phyloP scores from a whole-genome alignment of 2,888 invertebrate species.

The Chrysolina haemoptera region DNA sequence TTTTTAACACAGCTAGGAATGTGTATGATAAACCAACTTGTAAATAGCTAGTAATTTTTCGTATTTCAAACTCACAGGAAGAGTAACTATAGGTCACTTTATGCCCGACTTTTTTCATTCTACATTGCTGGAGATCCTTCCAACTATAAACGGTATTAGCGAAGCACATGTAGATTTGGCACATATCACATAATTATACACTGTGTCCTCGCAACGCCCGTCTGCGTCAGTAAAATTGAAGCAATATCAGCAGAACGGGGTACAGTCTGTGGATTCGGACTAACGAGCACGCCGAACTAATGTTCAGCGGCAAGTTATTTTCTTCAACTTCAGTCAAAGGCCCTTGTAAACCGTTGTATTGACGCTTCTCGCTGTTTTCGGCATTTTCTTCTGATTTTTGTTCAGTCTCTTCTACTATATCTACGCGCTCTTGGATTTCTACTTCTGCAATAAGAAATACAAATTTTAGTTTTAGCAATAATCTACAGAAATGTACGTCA shows the following conservation, averaged over 20 bases:
- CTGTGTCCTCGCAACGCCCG: slow-evolving; percentile 60
- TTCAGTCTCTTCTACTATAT: slow-evolving; percentile 70
- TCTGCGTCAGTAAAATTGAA: slow-evolving; percentile 63
- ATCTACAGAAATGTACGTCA: too few relatives aligned
- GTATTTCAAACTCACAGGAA: too few relatives aligned
- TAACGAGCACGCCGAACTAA: slow-evolving; percentile 53
- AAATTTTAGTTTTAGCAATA: background rate
- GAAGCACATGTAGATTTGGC: slow-evolving; percentile 69
- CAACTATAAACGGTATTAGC: slow-evolving; percentile 63
- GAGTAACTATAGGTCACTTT: background rate
- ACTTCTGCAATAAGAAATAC: slow-evolving; percentile 72
- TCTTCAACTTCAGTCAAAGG: slow-evolving; percentile 76
- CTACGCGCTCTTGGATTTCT: slow-evolving; percentile 74
- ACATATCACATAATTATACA: slow-evolving; percentile 65
- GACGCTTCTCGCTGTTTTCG: slow-evolving; percentile 62
- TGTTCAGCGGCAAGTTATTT: slow-evolving; percentile 56
- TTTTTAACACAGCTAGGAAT: too few relatives aligned
- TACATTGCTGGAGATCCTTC: slow-evolving; percentile 18
- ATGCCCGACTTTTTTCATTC: slow-evolving; percentile 12
- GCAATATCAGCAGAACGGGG: slow-evolving; percentile 60
- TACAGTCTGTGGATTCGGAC: slow-evolving; percentile 50
- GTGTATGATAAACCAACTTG: too few relatives aligned
- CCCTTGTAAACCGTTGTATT: slow-evolving; percentile 76
- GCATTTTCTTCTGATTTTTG: slow-evolving; percentile 52
- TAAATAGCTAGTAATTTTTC: too few relatives aligned